A percentile compares a stretch with the other conserved stretches of the same genome.
Conservation (phyloP, 2,888 invertebrate species). For the Ceraclea dissimilis region DNA sequence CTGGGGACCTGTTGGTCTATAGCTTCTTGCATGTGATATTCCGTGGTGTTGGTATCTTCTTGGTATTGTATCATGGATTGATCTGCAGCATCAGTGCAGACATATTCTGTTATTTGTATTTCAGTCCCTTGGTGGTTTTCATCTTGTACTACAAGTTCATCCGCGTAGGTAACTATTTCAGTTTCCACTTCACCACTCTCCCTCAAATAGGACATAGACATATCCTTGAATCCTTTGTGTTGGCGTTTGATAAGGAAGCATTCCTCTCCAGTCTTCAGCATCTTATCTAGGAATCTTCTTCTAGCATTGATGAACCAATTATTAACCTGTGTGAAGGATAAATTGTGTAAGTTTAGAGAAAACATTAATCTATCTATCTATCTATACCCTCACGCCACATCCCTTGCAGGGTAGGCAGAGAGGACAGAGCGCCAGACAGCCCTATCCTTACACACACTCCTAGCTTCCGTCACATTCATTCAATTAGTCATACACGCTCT, state of each 20-base stretch:
- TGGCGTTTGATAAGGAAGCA: neutral
- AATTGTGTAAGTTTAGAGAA: no score
- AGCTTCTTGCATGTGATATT: neutral
- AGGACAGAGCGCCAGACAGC: no score
- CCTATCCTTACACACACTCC: no score
- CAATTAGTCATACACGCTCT: no score
- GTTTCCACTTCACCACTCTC: neutral
- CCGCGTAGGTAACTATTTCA: neutral
- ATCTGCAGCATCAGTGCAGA: neutral
- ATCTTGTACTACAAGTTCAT: neutral
- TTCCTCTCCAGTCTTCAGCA: neutral
- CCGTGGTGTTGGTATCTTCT: neutral
- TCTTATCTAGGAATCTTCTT: conserved; percentile 34
- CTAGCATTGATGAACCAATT: conserved; percentile 94
- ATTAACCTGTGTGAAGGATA: conserved; percentile 59
- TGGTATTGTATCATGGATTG: neutral
- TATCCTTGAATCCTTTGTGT: neutral
- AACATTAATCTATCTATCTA: no score
- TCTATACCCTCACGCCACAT: no score
- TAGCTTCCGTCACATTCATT: no score
- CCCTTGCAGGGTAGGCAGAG: no score
- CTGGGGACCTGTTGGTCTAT: neutral
- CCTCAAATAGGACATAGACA: neutral
- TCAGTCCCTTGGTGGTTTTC: neutral
- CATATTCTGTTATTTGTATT: neutral